A percentile compares a stretch with the other conserved stretches of the same genome.
phyloP scores from a whole-genome alignment of 2,797 vertebrate genomes.

The Silurus aristotelis region DNA sequence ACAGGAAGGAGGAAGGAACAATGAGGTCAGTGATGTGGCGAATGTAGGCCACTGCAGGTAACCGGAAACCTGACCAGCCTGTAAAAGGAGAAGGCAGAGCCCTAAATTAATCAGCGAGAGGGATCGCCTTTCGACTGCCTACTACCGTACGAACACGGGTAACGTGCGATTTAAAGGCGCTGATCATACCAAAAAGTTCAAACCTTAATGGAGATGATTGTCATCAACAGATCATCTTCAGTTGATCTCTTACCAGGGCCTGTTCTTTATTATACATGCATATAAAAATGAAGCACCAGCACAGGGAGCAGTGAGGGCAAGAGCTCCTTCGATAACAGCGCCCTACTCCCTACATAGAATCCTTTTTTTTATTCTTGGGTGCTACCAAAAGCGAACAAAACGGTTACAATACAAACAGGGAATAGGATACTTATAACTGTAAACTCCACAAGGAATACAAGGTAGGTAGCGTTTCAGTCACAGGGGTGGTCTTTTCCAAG shows the following conservation, averaged over 20 bases:
- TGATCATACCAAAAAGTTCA: background rate
- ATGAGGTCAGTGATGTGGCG: slow-evolving; percentile 49
- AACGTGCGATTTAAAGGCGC: background rate
- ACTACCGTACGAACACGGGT: background rate
- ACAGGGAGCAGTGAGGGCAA: background rate
- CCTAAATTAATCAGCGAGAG: slow-evolving; percentile 60
- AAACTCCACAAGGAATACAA: background rate
- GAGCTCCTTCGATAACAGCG: background rate
- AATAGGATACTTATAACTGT: background rate
- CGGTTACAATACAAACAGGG: background rate
- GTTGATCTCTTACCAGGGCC: background rate
- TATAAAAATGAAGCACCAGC: slow-evolving; percentile 16
- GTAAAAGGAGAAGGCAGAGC: slow-evolving; percentile 52
- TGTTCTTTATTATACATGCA: background rate
- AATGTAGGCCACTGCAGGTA: slow-evolving; percentile 55
- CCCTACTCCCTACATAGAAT: background rate
- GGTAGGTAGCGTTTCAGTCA: background rate
- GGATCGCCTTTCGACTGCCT: background rate
- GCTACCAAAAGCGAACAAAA: background rate
- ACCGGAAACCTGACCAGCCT: slow-evolving; percentile 55
- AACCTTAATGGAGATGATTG: too few relatives aligned
- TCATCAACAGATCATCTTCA: background rate
- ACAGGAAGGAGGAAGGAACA: slow-evolving; percentile 42
- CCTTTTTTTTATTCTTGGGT: background rate
- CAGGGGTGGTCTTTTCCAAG: background rate